Evolutionary conservation across 2,113 vertebrate species (phyloP).

Genomic region (Salvelinus namaycush): DNA sequence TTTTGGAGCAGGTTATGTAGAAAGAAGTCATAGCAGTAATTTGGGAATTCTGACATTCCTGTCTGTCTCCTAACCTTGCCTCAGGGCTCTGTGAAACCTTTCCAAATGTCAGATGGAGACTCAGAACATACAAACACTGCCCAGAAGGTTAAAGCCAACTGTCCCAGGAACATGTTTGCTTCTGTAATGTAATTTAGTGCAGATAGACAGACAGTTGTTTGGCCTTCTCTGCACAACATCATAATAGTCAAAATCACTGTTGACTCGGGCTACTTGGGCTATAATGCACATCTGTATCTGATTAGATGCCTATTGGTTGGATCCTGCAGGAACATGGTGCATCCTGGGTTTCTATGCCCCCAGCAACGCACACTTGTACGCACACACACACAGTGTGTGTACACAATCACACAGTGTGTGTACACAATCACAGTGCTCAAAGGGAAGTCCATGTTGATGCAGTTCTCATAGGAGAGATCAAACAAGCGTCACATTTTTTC

Average conservation of each 20-base stretch:
- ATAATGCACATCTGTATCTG: conserved; percentile 10
- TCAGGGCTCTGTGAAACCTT: background rate
- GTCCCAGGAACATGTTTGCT: background rate
- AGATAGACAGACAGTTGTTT: no score
- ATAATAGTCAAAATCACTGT: background rate
- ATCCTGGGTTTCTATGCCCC: no score
- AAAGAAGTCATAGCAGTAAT: conserved; percentile 11
- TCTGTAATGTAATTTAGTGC: no score
- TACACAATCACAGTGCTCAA: no score
- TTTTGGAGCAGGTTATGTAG: conserved; percentile 17
- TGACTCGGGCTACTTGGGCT: background rate
- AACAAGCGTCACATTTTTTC: no score
- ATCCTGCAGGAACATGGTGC: background rate
- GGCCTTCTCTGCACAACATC: no score
- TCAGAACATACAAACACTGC: background rate
- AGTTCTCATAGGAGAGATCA: no score
- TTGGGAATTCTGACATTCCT: conserved; percentile 16
- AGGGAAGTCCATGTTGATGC: no score
- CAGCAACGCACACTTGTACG: no score
- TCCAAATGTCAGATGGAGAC: conserved; percentile 9
- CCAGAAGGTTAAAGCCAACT: background rate
- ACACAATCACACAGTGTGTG: no score
- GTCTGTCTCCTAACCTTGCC: background rate
- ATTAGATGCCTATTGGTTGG: background rate
- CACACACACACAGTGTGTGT: no score